Percentiles rank a stretch among this genome's conserved stretches.
phyloP scores from a whole-genome alignment of 2,113 vertebrate genomes.

The Tinamus guttatus region DNA sequence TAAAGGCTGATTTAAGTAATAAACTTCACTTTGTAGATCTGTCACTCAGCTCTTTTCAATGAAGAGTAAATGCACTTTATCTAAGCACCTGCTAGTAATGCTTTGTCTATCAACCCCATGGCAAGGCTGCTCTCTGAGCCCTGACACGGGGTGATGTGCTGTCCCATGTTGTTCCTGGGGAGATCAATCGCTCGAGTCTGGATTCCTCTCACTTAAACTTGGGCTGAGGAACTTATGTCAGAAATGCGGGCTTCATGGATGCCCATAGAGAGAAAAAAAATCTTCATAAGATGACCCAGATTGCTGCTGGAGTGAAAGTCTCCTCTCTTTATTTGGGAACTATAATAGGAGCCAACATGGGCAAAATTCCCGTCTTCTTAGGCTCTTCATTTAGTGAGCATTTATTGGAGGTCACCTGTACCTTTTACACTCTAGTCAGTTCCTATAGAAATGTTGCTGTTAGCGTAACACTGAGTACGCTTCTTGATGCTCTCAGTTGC shows the following conservation, averaged over 20 bases:
- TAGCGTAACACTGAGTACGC: neutral
- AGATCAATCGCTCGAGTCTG: neutral
- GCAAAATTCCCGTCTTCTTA: neutral
- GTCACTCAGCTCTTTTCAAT: neutral
- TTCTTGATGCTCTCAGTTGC: neutral
- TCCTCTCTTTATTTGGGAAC: neutral
- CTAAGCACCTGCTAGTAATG: neutral
- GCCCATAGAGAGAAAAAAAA: accelerated
- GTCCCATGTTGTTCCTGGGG: accelerated
- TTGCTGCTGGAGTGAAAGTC: neutral
- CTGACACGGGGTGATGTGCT: accelerated
- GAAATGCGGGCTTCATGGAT: accelerated
- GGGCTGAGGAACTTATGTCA: neutral
- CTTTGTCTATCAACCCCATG: neutral
- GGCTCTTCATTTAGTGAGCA: accelerated
- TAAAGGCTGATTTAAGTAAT: constrained; percentile 11
- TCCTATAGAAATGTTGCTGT: neutral
- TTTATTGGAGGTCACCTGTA: neutral
- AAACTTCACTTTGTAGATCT: constrained; percentile 29
- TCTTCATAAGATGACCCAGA: neutral
- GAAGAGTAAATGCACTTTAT: neutral
- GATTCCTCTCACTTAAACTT: neutral
- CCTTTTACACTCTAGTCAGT: neutral
- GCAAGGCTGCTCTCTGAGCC: neutral
- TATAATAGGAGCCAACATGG: neutral